Base-by-base conservation (phyloP, 1,140 invertebrate genomes). In the Pristionchus pacificus region DNA sequence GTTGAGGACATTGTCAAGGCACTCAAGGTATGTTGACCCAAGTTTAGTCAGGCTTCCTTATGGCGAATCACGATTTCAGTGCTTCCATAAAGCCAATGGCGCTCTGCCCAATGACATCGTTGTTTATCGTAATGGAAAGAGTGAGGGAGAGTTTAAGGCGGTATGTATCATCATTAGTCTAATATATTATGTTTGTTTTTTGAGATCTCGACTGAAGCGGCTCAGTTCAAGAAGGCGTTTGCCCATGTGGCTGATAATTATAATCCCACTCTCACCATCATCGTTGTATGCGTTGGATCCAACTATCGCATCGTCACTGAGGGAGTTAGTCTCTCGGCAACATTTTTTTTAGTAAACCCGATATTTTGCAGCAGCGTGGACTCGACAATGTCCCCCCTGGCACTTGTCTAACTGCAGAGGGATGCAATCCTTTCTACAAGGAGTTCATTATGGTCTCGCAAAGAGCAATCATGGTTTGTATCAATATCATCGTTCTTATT, bases 71-170 rank as follows among this genome's bases (percentile, higher is more conserved):
- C n/a, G n/a, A n/a, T 19, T 69, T 29, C 14, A 38, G 61, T 28
- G 13, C 61, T 29, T 32, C 2, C 60, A 65, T 28, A 57, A n/a
- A 31, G 77, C 2, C 0, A 76, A 61, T 19, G 60, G 73, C 38
- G 6, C n/a, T 1, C 31, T 72, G 13, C 91, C 91, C 0, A 74
- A 85, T 0, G 84, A 84, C 58, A 89, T 92, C 62, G 84, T 91
- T 33, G 89, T 91, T 65, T 93, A 90, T 82, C 87, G 92, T 10
- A 92, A 93, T 81, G 93, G 92, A 1, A 92, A 94, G 0, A 91
- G 90, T 1, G 92, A 94, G 78, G 92, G 92, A 0, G 91, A 93
- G 76, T 93, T 93, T 81, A 77, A 86, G 0, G 85, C 88, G 79
- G 89, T 91, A 28, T 10, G 66, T 64, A 30, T 10, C n/a, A 62